These are phyloP conservation scores for Muntiacus muntjak DNA, from an alignment of 2,113 vertebrate genomes.

Conservation along the genomic window DNA sequence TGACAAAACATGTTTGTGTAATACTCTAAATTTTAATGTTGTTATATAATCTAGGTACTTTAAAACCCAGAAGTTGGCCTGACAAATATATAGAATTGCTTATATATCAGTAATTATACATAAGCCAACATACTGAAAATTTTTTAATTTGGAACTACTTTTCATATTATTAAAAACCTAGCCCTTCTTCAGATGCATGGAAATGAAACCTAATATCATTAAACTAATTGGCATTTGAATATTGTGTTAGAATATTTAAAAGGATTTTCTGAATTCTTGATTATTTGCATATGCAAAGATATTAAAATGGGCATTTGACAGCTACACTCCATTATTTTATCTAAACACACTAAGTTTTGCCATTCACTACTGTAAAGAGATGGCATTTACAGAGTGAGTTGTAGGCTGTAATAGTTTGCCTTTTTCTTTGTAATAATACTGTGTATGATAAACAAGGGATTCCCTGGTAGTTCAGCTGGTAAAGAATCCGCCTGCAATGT, in stretches of 20 bases:
- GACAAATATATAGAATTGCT: neutral
- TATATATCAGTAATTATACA: neutral
- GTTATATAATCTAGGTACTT: neutral
- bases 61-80: conserved; percentile 12
- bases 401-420: neutral
- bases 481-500: neutral
- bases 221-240: neutral
- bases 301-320: neutral
- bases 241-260: conserved; percentile 6
- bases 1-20: neutral
- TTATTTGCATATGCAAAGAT: conserved; percentile 8
- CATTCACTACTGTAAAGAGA: neutral
- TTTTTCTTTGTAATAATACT: conserved; percentile 20
- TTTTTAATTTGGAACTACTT: conserved; percentile 10
- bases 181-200: neutral
- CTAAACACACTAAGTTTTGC: neutral
- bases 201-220: neutral
- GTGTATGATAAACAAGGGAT: neutral
- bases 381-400: neutral
- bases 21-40: neutral
- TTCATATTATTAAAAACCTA: neutral
- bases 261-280: neutral
- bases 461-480: neutral
- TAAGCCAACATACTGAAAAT: neutral
- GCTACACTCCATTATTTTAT: neutral